Conservation (phyloP, 2,888 invertebrate genomes). For the Auanema freiburgensis region DNA sequence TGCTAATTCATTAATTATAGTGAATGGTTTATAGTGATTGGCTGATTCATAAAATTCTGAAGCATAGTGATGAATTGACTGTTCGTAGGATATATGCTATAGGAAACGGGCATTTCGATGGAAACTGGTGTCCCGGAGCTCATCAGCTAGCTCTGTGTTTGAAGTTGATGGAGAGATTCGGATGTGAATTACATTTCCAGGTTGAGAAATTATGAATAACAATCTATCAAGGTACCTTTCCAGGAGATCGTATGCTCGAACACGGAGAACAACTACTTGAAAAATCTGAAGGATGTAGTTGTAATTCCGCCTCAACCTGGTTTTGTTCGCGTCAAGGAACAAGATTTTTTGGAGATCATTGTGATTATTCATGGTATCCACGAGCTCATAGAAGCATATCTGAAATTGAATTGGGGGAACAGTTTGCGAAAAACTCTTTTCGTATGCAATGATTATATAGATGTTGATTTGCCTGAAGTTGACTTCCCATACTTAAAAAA, state of each 20-base stretch:
- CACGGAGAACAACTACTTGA: not conserved
- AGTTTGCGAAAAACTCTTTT: slow-evolving; percentile 20
- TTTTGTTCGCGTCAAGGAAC: not conserved
- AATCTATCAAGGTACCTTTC: not conserved
- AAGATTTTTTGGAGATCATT: slow-evolving; percentile 10
- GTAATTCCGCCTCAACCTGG: not conserved
- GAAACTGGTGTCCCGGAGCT: slow-evolving; percentile 30
- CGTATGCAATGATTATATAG: slow-evolving; percentile 32
- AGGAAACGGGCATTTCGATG: slow-evolving; percentile 50
- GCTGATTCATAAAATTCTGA: slow-evolving; percentile 8
- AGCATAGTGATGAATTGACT: slow-evolving; percentile 11
- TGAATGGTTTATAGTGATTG: slow-evolving; percentile 21
- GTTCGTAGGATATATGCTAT: slow-evolving; percentile 29
- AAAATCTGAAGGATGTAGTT: not conserved
- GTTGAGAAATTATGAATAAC: too few species aligned
- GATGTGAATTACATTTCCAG: slow-evolving; percentile 27
- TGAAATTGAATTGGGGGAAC: slow-evolving; percentile 21
- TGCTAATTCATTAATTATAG: slow-evolving; percentile 5
- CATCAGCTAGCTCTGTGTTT: slow-evolving; percentile 40
- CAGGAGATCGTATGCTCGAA: slow-evolving; percentile 30
- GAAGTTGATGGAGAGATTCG: slow-evolving; percentile 21
- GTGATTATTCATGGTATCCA: slow-evolving; percentile 34
- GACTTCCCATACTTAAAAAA: slow-evolving; percentile 6
- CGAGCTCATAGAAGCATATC: slow-evolving; percentile 26
- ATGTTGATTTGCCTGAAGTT: slow-evolving; percentile 13